phyloP scores from a whole-genome alignment of 2,113 vertebrate species.

The Syngnathus floridae region DNA sequence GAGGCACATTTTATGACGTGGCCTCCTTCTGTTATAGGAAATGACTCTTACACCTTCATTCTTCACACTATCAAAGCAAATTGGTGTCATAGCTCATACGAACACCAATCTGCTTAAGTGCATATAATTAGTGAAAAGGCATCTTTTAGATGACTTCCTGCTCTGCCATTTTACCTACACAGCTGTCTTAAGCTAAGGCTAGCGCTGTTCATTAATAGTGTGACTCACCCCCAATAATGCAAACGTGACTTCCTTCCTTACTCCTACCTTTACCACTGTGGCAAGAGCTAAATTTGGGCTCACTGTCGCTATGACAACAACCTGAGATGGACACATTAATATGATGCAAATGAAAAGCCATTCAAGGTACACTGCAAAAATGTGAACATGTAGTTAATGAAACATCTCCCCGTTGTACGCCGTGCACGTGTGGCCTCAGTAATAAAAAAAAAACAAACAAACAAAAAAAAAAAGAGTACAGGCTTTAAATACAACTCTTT shows the following conservation, averaged over 20 bases:
- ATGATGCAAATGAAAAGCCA: background rate
- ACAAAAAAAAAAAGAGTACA: background rate
- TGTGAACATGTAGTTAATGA: background rate
- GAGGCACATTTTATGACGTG: constrained; percentile 31
- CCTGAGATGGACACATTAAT: background rate
- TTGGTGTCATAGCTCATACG: constrained; percentile 4
- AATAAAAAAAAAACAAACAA: background rate
- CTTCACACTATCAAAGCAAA: constrained; percentile 15
- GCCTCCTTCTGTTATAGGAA: constrained; percentile 38
- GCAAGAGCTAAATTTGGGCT: background rate
- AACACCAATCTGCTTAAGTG: constrained; percentile 11
- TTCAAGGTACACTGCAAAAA: background rate
- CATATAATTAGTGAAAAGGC: constrained; percentile 12
- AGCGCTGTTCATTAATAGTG: too few species aligned
- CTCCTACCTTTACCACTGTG: background rate
- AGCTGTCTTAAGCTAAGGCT: too few species aligned
- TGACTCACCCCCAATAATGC: too few species aligned
- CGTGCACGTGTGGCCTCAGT: background rate
- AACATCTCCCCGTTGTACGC: background rate
- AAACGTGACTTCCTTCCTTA: background rate
- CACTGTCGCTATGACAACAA: background rate
- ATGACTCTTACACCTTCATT: constrained; percentile 37
- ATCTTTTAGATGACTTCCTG: constrained; percentile 28
- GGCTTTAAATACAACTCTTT: background rate
- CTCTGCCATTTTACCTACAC: background rate